phyloP scores from a whole-genome alignment of 92 coral and sea anemone species.

The Desmophyllum pertusum region DNA sequence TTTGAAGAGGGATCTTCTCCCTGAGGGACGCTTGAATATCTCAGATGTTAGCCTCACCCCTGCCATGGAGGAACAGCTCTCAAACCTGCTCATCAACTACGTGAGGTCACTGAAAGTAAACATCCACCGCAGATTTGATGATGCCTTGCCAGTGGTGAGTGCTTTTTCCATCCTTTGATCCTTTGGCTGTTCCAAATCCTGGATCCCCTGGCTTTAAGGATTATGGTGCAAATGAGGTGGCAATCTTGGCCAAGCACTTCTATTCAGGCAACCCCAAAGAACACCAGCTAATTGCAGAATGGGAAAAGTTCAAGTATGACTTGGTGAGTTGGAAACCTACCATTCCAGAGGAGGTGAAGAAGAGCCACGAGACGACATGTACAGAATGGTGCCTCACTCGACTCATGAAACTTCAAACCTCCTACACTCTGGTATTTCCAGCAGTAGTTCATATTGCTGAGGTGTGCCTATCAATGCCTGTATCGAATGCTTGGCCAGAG shows the following conservation, averaged over 20 bases:
- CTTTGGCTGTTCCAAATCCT: conserved; percentile 61
- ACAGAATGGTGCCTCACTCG: conserved; percentile 57
- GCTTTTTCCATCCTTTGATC: conserved; percentile 58
- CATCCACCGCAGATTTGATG: conserved; percentile 57
- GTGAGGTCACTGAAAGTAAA: conserved; percentile 56
- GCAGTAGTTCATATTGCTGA: conserved; percentile 47
- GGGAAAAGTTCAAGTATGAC: conserved; percentile 64
- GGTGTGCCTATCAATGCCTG: conserved; percentile 54
- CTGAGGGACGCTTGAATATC: conserved; percentile 40
- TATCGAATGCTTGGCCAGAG: conserved; percentile 65
- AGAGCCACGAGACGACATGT: conserved; percentile 49
- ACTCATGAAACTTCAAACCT: conserved; percentile 53
- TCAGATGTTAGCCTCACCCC: conserved; percentile 55
- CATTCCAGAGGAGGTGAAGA: conserved; percentile 61
- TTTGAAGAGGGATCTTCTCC: conserved; percentile 59
- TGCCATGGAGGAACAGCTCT: conserved; percentile 52
- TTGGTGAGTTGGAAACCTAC: conserved; percentile 55
- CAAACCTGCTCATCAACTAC: conserved; percentile 43
- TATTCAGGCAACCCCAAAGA: conserved; percentile 44
- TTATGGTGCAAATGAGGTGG: conserved; percentile 42
- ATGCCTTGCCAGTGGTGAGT: conserved; percentile 64
- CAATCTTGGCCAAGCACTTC: conserved; percentile 54
- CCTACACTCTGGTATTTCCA: conserved; percentile 53
- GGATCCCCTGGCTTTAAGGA: conserved; percentile 63
- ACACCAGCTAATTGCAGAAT: conserved; percentile 51